Evolutionary conservation across 2,113 vertebrate genomes (phyloP).

Genomic region (Mobula hypostoma): DNA sequence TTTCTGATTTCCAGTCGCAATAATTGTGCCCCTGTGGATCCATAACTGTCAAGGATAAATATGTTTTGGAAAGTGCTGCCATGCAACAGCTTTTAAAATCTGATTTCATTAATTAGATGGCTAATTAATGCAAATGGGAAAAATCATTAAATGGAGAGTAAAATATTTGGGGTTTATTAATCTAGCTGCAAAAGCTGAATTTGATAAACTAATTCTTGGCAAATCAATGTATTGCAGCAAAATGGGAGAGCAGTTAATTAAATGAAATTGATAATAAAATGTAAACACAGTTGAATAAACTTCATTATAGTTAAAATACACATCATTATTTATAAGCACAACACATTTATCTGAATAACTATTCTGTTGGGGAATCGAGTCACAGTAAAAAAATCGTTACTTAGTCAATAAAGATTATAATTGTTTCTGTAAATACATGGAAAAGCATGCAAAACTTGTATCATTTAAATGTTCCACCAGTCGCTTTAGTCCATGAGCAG

Average conservation of each 20-base stretch:
- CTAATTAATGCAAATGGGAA: slow-evolving; percentile 26
- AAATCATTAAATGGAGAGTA: neutral
- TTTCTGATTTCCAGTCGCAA: neutral
- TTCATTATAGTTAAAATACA: slow-evolving; percentile 30
- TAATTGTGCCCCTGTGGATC: neutral
- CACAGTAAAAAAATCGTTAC: slow-evolving; percentile 1
- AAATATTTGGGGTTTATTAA: slow-evolving; percentile 12
- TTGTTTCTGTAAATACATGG: neutral
- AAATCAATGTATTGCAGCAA: slow-evolving; percentile 17
- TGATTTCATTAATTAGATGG: slow-evolving; percentile 3
- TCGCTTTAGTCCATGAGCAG: neutral
- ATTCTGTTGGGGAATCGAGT: slow-evolving; percentile 7
- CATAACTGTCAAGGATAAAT: neutral
- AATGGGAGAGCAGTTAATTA: slow-evolving; percentile 11
- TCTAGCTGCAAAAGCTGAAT: slow-evolving; percentile 10
- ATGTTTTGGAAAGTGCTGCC: neutral
- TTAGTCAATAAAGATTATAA: slow-evolving; percentile 21
- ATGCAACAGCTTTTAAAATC: slow-evolving; percentile 2
- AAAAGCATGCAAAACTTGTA: neutral
- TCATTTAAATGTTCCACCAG: slow-evolving; percentile 6
- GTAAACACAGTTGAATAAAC: slow-evolving; percentile 34
- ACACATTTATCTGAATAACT: slow-evolving; percentile 29
- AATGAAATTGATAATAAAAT: slow-evolving; percentile 34
- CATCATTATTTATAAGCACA: neutral
- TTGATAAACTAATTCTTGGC: slow-evolving; percentile 17